Base-by-base conservation (phyloP, 2,113 vertebrate species). In the Mus musculus region DNA sequence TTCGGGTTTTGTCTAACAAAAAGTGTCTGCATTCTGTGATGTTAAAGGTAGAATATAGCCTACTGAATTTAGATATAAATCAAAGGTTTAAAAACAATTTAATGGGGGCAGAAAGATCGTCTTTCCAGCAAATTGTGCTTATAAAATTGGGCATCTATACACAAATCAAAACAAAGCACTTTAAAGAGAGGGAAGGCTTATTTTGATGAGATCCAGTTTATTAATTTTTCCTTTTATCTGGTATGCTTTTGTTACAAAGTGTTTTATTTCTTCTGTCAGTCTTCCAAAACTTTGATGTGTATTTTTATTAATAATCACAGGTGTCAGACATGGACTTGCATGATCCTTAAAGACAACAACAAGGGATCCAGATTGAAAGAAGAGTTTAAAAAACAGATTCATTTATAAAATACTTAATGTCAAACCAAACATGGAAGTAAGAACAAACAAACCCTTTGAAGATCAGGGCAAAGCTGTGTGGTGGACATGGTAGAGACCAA, bases 301-400 rank as follows among this genome's bases (percentile, higher is more conserved):
- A 17, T 93, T 84, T 92, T 92, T 89, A 87, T 87, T 87, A 93
- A 87, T 73, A 96, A 73, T 39, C 46, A 76, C 1, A 81, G 30
- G 39, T 72, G 22, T 94, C 76, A 94, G 33, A 81, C 36, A 71
- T 63, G 42, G 75, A 67, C 61, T 56, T 77, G 24, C 39, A 88
- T 92, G 52, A 94, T 82, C n/a, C 75, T 84, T 94, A 90, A 77
- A 84, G 67, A 46, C 73, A 94, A 95, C 6, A 84, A 1, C 39
- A 69, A 91, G 30, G 14, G 30, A 87, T 81, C 17, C 17, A 94
- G 54, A 61, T 92, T 89, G 88, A 69, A 97, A 73, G 46, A 20
- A 95, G 28, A 95, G 65, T 0, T 69, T 61, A 54, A 24, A 94
- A 65, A 81, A 19, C 90, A 46, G 17, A 77, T 33, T 76, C 30